A percentile compares a stretch with the other conserved stretches of the same genome.
Evolutionary conservation across 1,140 invertebrate species (phyloP).

Genomic region (Cryptotermes secundus): DNA sequence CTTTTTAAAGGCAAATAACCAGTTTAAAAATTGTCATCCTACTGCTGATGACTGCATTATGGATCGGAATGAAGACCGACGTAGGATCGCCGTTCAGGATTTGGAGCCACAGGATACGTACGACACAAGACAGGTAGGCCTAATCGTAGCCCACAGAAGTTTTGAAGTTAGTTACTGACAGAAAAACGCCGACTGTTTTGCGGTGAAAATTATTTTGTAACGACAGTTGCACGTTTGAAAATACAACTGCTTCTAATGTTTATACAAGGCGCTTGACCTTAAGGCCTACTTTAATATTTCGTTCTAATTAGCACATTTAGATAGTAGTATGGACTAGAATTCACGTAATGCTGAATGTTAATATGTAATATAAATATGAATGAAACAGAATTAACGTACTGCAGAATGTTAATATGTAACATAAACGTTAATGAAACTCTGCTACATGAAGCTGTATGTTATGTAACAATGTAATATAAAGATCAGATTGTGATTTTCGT

Average conservation of each 20-base stretch:
- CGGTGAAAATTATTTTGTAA: not conserved
- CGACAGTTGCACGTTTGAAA: not conserved
- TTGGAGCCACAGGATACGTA: conserved; percentile 9
- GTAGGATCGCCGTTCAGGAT: not conserved
- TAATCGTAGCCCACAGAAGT: not conserved
- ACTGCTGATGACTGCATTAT: conserved; percentile 12
- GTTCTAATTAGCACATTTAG: not conserved
- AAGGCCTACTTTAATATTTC: not conserved
- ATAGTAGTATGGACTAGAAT: not conserved
- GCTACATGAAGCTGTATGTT: too few relatives aligned
- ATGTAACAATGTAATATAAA: too few relatives aligned
- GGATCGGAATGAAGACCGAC: conserved; percentile 13
- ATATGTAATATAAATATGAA: too few relatives aligned
- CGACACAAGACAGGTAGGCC: not conserved
- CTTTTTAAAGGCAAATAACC: not conserved
- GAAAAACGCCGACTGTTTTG: not conserved
- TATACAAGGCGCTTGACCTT: not conserved
- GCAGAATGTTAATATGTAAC: too few relatives aligned
- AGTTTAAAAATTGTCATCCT: not conserved
- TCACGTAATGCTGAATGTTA: not conserved
- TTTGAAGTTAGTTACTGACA: not conserved
- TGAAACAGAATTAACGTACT: too few relatives aligned
- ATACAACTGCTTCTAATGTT: not conserved
- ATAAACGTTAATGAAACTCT: too few relatives aligned
- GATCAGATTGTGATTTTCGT: too few relatives aligned